phyloP scores from a whole-genome alignment of 2,113 vertebrate genomes.

The Daboia siamensis region DNA sequence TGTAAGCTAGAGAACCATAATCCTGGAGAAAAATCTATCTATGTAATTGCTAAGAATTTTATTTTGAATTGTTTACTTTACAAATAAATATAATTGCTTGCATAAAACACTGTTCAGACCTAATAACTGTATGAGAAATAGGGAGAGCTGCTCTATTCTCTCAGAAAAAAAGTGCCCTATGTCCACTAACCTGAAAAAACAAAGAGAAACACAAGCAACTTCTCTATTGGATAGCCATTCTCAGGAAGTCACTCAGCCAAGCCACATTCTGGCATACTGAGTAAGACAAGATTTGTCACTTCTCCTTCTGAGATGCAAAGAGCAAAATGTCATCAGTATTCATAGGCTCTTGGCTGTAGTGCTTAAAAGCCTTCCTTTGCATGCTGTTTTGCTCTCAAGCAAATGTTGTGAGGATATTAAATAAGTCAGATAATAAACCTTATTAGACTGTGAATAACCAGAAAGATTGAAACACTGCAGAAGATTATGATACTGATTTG shows the following conservation, averaged over 20 bases:
- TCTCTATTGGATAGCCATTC: background rate
- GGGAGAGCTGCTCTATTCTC: background rate
- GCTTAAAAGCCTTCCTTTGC: slow-evolving; percentile 29
- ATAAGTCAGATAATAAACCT: slow-evolving; percentile 23
- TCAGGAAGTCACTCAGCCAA: background rate
- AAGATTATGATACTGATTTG: slow-evolving; percentile 11
- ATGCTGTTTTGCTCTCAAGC: slow-evolving; percentile 6
- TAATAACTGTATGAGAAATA: background rate
- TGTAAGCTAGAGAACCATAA: background rate
- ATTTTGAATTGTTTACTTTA: background rate
- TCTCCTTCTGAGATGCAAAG: background rate
- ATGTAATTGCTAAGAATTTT: background rate
- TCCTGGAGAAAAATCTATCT: background rate
- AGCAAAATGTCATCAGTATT: slow-evolving; percentile 36
- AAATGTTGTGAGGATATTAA: slow-evolving; percentile 17
- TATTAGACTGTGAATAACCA: slow-evolving; percentile 36
- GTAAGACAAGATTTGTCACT: background rate
- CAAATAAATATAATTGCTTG: background rate
- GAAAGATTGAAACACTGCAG: background rate
- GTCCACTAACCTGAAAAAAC: background rate
- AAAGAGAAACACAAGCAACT: background rate
- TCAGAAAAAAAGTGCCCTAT: background rate
- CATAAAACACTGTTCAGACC: background rate
- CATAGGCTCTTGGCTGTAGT: slow-evolving; percentile 16
- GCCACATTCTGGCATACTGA: background rate